phyloP scores from a whole-genome alignment of 2,797 vertebrate genomes.

The Pangasius mekongensis region DNA sequence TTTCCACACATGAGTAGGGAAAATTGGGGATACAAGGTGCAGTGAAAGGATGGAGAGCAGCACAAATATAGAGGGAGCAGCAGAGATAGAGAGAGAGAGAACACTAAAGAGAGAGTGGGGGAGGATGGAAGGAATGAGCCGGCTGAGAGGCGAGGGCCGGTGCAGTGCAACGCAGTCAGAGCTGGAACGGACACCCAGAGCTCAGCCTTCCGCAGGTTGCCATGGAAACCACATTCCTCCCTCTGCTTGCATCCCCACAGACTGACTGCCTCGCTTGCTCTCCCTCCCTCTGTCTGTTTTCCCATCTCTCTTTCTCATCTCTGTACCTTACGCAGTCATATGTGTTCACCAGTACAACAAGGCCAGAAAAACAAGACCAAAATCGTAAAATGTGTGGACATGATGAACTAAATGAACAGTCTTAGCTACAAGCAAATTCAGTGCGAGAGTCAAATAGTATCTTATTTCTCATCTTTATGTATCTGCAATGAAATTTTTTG shows the following conservation, averaged over 20 bases:
- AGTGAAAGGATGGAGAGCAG: slow-evolving; percentile 41
- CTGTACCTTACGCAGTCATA: slow-evolving; percentile 64
- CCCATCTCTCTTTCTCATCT: slow-evolving; percentile 59
- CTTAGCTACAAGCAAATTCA: background rate
- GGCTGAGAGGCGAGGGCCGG: slow-evolving; percentile 69
- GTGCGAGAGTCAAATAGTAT: background rate
- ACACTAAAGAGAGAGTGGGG: slow-evolving; percentile 66
- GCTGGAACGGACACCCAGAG: slow-evolving; percentile 83
- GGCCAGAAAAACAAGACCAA: background rate
- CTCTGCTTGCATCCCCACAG: slow-evolving; percentile 85
- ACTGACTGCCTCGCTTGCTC: slow-evolving; percentile 68
- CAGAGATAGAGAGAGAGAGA: slow-evolving; percentile 60
- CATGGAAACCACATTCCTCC: slow-evolving; percentile 86
- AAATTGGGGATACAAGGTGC: slow-evolving; percentile 33
- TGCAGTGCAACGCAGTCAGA: slow-evolving; percentile 78
- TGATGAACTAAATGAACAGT: background rate
- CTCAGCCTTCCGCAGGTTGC: slow-evolving; percentile 81
- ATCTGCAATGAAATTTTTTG: background rate
- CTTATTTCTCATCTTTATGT: background rate
- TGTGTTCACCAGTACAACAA: slow-evolving; percentile 43
- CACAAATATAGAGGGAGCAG: slow-evolving; percentile 29
- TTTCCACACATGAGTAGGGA: slow-evolving; percentile 32
- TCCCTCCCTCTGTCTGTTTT: slow-evolving; percentile 62
- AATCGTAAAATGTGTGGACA: background rate
- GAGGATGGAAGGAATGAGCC: slow-evolving; percentile 61